Evolutionary conservation across 2,888 invertebrate genomes (phyloP), one percentile per base, ranked within the genome.

Genomic region (Gymnosoma rotundatum): DNA sequence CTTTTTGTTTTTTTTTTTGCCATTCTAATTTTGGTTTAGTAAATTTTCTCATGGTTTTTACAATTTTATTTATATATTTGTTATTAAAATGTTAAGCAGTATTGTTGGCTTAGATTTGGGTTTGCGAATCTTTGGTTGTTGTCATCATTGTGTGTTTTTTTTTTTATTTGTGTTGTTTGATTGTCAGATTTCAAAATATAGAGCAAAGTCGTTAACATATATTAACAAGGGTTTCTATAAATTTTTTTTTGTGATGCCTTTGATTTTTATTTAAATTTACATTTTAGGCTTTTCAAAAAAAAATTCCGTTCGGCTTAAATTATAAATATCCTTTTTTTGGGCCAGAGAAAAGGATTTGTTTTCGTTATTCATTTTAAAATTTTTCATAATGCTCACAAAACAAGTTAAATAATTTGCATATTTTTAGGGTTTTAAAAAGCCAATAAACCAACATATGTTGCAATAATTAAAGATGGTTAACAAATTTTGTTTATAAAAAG

Each of bases 191-290:
- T 60, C 32, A 18, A 54, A 61, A 52, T 61, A 45, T 66, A 9
- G 32, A 79, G 63, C 72, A 81, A 83, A 86, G 72, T 83, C 74
- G 84, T 84, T 84, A 84, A 81, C 84, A 81, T 81, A 67, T 78
- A 84, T 84, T 84, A 84, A 81, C 81, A 84, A 84, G 84, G 84
- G 81, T 78, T 84, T 84, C n/a, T 2, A 78, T 73, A 78, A 18
- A 60, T 61, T 64, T 70, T 84, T 32, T 78, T 58, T 45, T 81
- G 69, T 78, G 73, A 61, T 73, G 79, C 38, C 45, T 78, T 73
- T 69, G 78, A 78, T 64, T 81, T 84, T 70, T 78, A 78, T 84
- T 74, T 74, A 78, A 75, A 78, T n/a, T 36, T 78, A 52, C 2
- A 42, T 42, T 76, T 75, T 72, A 18, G 50, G 58, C 18, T 36